Evolutionary conservation across 2,113 vertebrate genomes (phyloP), one percentile per base, ranked within the genome.

Genomic region (Oenanthe melanoleuca): DNA sequence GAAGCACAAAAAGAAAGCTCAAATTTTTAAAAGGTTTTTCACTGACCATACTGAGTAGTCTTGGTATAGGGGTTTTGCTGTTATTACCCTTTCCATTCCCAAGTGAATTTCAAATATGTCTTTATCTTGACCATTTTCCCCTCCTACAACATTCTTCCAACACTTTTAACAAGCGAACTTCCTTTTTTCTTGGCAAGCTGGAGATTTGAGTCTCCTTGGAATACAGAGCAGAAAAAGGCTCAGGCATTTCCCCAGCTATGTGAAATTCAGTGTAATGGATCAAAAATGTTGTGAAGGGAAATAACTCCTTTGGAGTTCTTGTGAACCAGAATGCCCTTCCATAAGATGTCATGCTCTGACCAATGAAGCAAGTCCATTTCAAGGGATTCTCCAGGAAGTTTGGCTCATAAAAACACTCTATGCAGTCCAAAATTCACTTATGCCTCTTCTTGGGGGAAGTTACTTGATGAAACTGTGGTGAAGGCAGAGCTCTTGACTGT

Each of bases 51-150:
- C 5, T 34, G 65, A 64, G 26, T 15, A 92, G 73, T 49, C 38
- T 92, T 65, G 52, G 19, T 74, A 74, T 31, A 60, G 21, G 12
- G 60, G 42, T 88, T 95, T 80, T 91, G 49, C 45, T 80, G 19
- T 69, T 92, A 8, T 71, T 70, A 77, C 5, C 29, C 37, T 89
- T 55, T 91, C 25, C 18, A 34, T 83, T 80, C 38, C 69, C 74
- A 93, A 86, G 80, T 84, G 83, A 94, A 96, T 97, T 94, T 96
- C 91, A 97, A 96, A 70, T 91, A 89, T 40, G n/a, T 87, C 66
- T 94, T 97, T 87, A 89, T 95, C 77, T 18, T 49, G 37, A 70
- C 38, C 18, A 29, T 83, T 91, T 94, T 60, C 17, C 49, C 88
- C 83, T 94, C 91, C 64, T 89, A 59, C 88, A 92, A 71, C 38